phyloP scores from a whole-genome alignment of 2,888 invertebrate genomes.

The Ellobium chinense region DNA sequence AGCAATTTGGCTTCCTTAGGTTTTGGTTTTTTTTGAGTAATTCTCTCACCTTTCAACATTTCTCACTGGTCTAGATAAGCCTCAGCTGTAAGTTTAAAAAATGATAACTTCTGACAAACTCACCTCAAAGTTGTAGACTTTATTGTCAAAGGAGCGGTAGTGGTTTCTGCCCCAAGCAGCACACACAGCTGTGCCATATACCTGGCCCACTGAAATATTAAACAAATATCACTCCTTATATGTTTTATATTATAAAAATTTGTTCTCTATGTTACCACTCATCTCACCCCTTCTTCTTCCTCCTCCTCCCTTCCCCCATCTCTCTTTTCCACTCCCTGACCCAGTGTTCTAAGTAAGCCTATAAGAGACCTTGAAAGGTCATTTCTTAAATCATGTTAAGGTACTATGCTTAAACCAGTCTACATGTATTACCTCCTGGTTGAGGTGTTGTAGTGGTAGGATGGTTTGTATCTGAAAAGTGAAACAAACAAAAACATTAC shows the following conservation, averaged over 20 bases:
- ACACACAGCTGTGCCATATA: slow-evolving; percentile 83
- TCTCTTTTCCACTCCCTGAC: too few relatives aligned
- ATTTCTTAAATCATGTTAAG: not conserved
- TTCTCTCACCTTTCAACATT: too few relatives aligned
- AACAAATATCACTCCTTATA: not conserved
- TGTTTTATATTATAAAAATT: too few relatives aligned
- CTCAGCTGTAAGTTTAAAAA: too few relatives aligned
- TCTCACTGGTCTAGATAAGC: too few relatives aligned
- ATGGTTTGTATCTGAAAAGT: not conserved
- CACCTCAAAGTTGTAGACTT: slow-evolving; percentile 86
- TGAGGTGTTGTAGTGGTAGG: not conserved
- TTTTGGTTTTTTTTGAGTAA: slow-evolving; percentile 83
- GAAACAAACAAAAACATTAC: not conserved
- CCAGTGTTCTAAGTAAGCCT: too few relatives aligned
- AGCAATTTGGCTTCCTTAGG: slow-evolving; percentile 82
- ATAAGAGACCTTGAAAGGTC: too few relatives aligned
- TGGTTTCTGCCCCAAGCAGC: slow-evolving; percentile 90
- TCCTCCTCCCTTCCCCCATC: too few relatives aligned
- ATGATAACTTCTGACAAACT: slow-evolving; percentile 77
- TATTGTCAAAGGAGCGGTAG: slow-evolving; percentile 91
- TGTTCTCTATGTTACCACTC: too few relatives aligned
- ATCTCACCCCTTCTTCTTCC: too few relatives aligned
- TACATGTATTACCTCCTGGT: slow-evolving; percentile 5
- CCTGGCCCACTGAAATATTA: slow-evolving; percentile 12
- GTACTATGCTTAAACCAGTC: not conserved